Conservation (phyloP, 2,888 invertebrate genomes). For the Conchocele bisecta region DNA sequence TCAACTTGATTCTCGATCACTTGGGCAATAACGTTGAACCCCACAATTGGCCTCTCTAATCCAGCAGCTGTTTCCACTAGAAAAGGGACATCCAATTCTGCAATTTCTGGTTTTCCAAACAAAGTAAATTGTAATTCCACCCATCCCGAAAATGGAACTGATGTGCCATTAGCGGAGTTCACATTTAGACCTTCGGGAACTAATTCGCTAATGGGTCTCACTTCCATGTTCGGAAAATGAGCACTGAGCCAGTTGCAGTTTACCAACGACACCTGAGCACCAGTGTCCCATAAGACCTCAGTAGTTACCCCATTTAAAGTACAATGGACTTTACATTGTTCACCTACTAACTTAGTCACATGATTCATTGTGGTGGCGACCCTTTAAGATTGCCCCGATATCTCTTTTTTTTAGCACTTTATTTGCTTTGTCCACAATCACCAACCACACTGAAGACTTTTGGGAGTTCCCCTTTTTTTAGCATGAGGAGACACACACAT, state of each 20-base stretch:
- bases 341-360: constrained; percentile 12
- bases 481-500: too few relatives aligned
- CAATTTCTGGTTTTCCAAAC: neutral
- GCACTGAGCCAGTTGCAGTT: neutral
- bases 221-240: neutral
- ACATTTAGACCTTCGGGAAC: neutral
- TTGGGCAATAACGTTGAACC: constrained; percentile 27
- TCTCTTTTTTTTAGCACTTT: too few relatives aligned
- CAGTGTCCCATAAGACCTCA: constrained; percentile 26
- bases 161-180: constrained; percentile 7
- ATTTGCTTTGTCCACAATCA: too few relatives aligned
- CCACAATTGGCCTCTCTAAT: constrained; percentile 16
- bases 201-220: constrained; percentile 10
- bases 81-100: constrained; percentile 8
- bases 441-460: too few relatives aligned
- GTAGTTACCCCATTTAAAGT: neutral
- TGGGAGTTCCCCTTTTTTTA: too few relatives aligned
- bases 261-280: constrained; percentile 29
- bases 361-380: too few relatives aligned
- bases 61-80: constrained; percentile 9
- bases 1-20: too few relatives aligned
- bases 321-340: constrained; percentile 3
- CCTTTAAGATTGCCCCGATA: too few relatives aligned
- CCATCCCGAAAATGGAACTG: constrained; percentile 21
- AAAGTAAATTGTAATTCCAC: constrained; percentile 8